Evolutionary conservation across 92 coral and sea anemone species (phyloP).

Genomic region (Porites lobata): DNA sequence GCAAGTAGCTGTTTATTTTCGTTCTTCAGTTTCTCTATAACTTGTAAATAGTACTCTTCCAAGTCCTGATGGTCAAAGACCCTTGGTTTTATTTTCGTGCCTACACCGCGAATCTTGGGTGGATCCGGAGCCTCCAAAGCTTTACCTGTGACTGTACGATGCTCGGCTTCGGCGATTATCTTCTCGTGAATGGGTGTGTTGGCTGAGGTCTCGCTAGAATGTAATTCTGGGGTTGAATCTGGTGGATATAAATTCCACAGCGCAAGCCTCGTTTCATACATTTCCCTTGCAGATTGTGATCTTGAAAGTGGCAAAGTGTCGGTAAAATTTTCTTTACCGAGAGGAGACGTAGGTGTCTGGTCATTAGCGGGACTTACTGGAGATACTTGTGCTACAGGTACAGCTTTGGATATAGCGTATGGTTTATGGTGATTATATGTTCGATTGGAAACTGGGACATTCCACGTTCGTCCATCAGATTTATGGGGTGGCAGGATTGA

Average conservation of each 20-base stretch:
- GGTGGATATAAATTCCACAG: conserved; percentile 89
- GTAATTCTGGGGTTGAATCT: conserved; percentile 19
- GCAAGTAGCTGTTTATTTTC: conserved; percentile 85
- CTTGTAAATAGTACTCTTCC: conserved; percentile 75
- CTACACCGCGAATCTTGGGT: conserved; percentile 20
- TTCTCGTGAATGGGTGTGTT: conserved; percentile 23
- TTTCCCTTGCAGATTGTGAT: conserved; percentile 90
- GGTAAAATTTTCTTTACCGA: conserved; percentile 35
- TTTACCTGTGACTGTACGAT: conserved; percentile 15
- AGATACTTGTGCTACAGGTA: conserved; percentile 88
- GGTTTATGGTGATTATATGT: conserved; percentile 52
- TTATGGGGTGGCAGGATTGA: conserved; percentile 25
- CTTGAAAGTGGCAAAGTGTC: conserved; percentile 77
- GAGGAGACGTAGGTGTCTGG: conserved; percentile 31
- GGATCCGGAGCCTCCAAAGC: conserved; percentile 20
- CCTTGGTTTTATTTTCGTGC: conserved; percentile 35
- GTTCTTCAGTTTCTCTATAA: conserved; percentile 70
- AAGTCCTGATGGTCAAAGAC: conserved; percentile 18
- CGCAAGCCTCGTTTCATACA: conserved; percentile 97
- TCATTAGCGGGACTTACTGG: conserved; percentile 77
- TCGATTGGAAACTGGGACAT: conserved; percentile 38
- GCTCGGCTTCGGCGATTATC: conserved; percentile 11
- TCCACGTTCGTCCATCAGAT: conserved; percentile 31
- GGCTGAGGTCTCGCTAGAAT: conserved; percentile 28
- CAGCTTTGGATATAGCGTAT: conserved; percentile 60